Conservation (phyloP, 2,888 invertebrate genomes). For the Hanleya hanleyi region DNA sequence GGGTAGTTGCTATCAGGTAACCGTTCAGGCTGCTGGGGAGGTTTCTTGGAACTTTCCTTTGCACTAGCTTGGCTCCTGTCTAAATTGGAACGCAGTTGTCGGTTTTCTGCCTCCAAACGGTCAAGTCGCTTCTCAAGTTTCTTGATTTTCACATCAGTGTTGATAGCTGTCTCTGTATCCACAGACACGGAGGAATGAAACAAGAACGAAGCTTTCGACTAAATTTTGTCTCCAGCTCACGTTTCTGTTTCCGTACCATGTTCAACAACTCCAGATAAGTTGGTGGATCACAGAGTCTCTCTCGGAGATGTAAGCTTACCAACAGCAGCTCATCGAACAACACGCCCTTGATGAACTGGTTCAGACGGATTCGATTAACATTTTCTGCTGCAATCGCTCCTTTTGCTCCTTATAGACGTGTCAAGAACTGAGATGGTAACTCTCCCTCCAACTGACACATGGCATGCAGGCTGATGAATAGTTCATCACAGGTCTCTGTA, state of each 20-base stretch:
- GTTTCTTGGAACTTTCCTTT: background rate
- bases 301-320: background rate
- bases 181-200: background rate
- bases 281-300: background rate
- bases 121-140: background rate
- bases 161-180: background rate
- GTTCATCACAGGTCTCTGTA: background rate
- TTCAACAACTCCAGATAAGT: background rate
- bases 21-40: background rate
- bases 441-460: background rate
- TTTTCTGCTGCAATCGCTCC: background rate
- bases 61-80: too few species aligned
- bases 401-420: background rate
- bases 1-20: background rate
- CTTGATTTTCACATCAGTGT: background rate
- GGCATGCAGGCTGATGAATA: background rate
- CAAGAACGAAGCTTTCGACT: background rate
- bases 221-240: background rate
- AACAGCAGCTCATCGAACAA: conserved; percentile 4
- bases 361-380: background rate
- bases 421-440: background rate
- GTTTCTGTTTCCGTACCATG: conserved; percentile 1
- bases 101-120: background rate
- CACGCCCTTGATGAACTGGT: conserved; percentile 6
- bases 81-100: background rate